phyloP scores from a whole-genome alignment of 1,140 invertebrate genomes.

The Hylaeus anthracinus region DNA sequence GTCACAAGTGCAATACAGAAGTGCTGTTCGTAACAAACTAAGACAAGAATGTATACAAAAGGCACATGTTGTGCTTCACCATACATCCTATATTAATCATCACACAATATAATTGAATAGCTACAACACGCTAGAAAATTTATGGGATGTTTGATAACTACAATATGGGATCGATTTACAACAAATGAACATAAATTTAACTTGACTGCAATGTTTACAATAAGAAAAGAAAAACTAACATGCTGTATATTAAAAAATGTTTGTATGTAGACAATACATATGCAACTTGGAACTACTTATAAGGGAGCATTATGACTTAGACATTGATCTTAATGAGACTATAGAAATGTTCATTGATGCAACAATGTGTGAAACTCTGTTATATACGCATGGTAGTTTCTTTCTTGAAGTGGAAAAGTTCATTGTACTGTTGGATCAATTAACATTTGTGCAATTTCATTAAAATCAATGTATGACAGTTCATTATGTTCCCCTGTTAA shows the following conservation, averaged over 20 bases:
- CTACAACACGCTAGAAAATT: neutral
- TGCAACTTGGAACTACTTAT: neutral
- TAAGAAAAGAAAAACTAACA: conserved; percentile 4
- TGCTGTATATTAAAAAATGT: conserved; percentile 16
- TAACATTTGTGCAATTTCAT: too few relatives aligned
- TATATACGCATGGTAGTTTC: too few relatives aligned
- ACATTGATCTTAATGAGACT: too few relatives aligned
- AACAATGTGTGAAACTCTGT: too few relatives aligned
- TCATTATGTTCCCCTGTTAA: neutral
- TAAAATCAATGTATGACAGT: too few relatives aligned
- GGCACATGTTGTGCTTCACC: conserved; percentile 13
- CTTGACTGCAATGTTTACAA: neutral
- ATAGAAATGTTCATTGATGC: too few relatives aligned
- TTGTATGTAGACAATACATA: neutral
- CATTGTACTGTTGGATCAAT: too few relatives aligned
- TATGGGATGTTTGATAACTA: neutral
- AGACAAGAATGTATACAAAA: neutral
- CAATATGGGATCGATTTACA: neutral
- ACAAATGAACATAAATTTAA: neutral
- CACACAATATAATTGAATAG: neutral
- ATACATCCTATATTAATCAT: conserved; percentile 5
- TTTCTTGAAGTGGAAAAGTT: too few relatives aligned
- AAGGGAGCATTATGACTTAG: neutral
- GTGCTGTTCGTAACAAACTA: conserved; percentile 27
- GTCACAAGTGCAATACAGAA: conserved; percentile 53